Base-by-base conservation (phyloP, 2,888 invertebrate genomes). In the Ennomos fuscantarius region DNA sequence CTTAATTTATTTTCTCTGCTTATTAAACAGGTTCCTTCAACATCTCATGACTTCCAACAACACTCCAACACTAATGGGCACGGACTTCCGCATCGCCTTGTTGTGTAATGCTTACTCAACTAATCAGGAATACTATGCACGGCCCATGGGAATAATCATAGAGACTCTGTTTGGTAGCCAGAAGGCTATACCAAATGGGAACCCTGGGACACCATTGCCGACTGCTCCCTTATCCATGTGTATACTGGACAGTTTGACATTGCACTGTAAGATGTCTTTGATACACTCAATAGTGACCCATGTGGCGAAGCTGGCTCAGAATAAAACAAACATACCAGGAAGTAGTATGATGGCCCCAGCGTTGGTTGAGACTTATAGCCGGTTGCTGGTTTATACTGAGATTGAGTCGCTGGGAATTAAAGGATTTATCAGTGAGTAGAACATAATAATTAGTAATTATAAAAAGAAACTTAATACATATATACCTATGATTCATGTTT, bases 361-460 rank as follows among this genome's bases (percentile, higher is more conserved):
- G 0, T 88, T 99, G 0, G 97, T 99, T 0, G 99, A 99, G 88
- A 99, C 99, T 0, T 99, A 99, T 89, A 97, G 98, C 57, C 93
- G 99, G 48, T 89, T 99, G 11, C 87, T 99, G 49, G 98, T 99
- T 0, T 99, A 99, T 78, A 98, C 98, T 8, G 99, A 99, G 92
- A 99, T 99, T 52, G 99, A 99, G 84, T 97, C 98, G 11, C 93
- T 99, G 47, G 99, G 99, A 33, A 98, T 99, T 62, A 99, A 99
- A 89, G 98, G 98, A 50, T 99, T 99, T 82, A 96, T 99, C 69
- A 96, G 97, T 96, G 86, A 93, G 94, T 93, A 60, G 47, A 12
- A 32, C 8, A 9, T 48, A 1, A 3, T 12, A 33, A 9, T 13
- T 40, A 1, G 36, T 6, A 11, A 6, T 8, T 36, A n/a, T n/a